phyloP scores from a whole-genome alignment of 2,888 invertebrate genomes.

The Xestia sexstrigata region DNA sequence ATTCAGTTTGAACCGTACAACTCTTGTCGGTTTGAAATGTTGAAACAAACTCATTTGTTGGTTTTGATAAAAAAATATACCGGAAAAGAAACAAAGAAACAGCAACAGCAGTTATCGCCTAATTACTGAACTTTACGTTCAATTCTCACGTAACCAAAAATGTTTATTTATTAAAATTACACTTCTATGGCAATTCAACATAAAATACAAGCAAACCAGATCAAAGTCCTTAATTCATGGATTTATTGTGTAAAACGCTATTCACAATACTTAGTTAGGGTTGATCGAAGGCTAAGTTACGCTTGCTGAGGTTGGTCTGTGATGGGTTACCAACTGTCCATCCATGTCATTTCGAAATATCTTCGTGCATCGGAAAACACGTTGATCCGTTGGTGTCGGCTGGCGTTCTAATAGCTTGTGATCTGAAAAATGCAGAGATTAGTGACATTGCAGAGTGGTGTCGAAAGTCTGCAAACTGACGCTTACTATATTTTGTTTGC shows the following conservation, averaged over 20 bases:
- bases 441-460: slow-evolving; percentile 56
- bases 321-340: background rate
- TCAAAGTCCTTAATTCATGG: background rate
- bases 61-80: background rate
- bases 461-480: slow-evolving; percentile 59
- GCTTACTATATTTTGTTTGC: slow-evolving; percentile 68
- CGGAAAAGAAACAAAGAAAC: background rate
- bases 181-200: background rate
- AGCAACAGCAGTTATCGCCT: background rate
- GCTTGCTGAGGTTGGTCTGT: background rate
- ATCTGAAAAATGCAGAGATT: background rate
- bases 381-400: background rate
- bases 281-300: background rate
- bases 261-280: background rate
- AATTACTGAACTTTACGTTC: background rate
- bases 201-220: slow-evolving; percentile 2
- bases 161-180: slow-evolving; percentile 11
- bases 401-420: background rate
- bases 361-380: background rate
- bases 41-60: background rate
- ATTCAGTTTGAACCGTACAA: background rate
- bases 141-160: slow-evolving; percentile 19
- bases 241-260: background rate
- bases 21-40: background rate
- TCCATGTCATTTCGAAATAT: background rate